A percentile compares a stretch with the other conserved stretches of the same genome.
phyloP scores from a whole-genome alignment of 2,797 vertebrate species.

The Leptatherina wallacei region DNA sequence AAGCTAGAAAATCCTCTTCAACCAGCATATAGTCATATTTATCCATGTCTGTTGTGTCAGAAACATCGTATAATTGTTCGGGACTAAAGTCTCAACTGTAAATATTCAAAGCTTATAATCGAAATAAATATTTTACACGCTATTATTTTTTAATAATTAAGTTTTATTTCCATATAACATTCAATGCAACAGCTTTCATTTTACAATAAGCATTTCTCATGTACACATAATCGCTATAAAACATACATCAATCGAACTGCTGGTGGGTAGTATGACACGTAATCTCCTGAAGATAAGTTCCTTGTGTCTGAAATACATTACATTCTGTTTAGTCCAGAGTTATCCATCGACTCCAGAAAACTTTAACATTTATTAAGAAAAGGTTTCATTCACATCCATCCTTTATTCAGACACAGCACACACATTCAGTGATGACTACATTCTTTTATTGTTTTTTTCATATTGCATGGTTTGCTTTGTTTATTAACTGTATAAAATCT shows the following conservation, averaged over 20 bases:
- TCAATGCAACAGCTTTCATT: constrained; percentile 48
- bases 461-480: background rate
- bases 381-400: constrained; percentile 4
- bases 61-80: too few relatives aligned
- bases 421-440: constrained; percentile 8
- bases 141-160: background rate
- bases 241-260: constrained; percentile 40
- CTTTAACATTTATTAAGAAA: background rate
- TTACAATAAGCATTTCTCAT: constrained; percentile 45
- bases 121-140: background rate
- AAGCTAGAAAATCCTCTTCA: background rate
- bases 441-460: background rate
- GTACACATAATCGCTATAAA: constrained; percentile 16
- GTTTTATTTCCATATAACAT: constrained; percentile 63
- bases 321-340: background rate
- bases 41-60: too few relatives aligned
- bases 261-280: background rate
- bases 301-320: background rate
- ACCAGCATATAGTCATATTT: background rate
- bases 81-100: background rate
- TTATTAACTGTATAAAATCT: background rate
- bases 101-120: background rate
- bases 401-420: background rate
- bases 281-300: background rate
- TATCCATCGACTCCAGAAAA: background rate